Evolutionary conservation across 2,797 vertebrate genomes (phyloP).

Genomic region (Ciconia nigra): DNA sequence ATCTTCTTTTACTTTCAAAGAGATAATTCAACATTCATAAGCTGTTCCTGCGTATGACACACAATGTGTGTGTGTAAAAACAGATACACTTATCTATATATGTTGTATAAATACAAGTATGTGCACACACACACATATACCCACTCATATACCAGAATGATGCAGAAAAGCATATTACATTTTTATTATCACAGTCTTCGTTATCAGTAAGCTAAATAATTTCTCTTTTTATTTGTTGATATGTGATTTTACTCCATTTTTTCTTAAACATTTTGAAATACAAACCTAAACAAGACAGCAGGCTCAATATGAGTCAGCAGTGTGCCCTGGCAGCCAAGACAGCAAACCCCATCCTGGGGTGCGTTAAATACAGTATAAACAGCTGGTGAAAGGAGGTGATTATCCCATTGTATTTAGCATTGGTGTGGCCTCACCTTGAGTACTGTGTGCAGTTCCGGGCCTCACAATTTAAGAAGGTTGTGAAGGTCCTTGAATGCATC

Average conservation of each 20-base stretch:
- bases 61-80: neutral
- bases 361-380: neutral
- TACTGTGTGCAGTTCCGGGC: neutral
- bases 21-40: neutral
- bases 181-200: neutral
- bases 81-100: neutral
- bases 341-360: neutral
- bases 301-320: neutral
- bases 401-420: neutral
- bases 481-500: neutral
- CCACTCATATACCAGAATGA: neutral
- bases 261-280: neutral
- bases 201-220: neutral
- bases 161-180: rapidly evolving
- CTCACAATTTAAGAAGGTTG: neutral
- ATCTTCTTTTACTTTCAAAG: neutral
- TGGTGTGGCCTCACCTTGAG: neutral
- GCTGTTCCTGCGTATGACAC: neutral
- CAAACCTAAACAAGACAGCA: neutral
- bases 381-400: neutral
- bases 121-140: neutral
- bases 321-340: neutral
- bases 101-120: neutral
- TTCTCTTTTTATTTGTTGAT: neutral
- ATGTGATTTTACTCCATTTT: neutral